Conservation (phyloP, 1,140 invertebrate genomes). For the Daktulosphaira vitifoliae region DNA sequence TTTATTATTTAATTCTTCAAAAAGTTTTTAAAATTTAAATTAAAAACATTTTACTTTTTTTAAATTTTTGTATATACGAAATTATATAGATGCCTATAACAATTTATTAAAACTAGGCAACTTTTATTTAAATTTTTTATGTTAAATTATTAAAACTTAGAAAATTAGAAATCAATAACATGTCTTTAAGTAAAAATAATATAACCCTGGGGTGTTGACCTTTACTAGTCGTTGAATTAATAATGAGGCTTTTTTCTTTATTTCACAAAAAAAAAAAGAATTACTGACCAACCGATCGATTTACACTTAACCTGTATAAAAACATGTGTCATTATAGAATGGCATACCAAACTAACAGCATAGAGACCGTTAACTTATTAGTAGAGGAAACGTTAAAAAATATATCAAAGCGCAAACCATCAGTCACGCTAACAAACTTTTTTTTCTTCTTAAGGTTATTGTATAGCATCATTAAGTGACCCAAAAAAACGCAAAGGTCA, state of each 20-base stretch:
- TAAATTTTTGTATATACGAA: too few species aligned
- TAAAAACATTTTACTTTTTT: too few species aligned
- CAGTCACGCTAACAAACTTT: neutral
- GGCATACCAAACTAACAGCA: neutral
- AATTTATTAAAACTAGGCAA: too few species aligned
- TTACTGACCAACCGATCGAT: neutral
- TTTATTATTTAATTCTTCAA: too few species aligned
- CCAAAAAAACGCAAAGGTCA: conserved; percentile 67
- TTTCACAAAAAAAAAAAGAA: neutral
- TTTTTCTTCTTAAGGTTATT: conserved; percentile 61
- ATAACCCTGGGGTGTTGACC: neutral
- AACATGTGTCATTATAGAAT: neutral
- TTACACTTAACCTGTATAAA: neutral
- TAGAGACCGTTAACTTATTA: neutral
- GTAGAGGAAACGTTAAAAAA: neutral
- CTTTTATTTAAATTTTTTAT: too few species aligned
- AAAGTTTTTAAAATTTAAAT: too few species aligned
- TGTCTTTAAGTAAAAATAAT: too few species aligned
- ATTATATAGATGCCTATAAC: too few species aligned
- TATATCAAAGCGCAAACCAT: neutral
- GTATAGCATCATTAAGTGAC: conserved; percentile 83
- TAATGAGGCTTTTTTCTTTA: conserved; percentile 24
- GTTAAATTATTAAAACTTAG: too few species aligned
- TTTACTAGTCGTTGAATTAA: conserved; percentile 9
- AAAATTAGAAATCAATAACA: too few species aligned